Evolutionary conservation across 2,113 vertebrate genomes (phyloP).

Genomic region (Chiloscyllium plagiosum): DNA sequence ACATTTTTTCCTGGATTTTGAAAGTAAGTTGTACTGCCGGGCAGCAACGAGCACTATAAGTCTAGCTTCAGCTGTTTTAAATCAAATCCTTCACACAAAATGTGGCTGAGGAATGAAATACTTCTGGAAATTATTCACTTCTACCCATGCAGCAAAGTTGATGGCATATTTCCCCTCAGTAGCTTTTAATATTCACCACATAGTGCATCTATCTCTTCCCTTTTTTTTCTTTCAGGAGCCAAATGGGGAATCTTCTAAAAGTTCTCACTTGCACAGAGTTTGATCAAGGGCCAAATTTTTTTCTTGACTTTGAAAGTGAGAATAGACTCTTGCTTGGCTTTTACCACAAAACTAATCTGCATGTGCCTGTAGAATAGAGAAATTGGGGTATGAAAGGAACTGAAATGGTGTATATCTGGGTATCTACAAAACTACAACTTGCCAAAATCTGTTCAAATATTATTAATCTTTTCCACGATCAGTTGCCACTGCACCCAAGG

Average conservation of each 20-base stretch:
- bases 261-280: conserved; percentile 83
- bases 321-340: conserved; percentile 62
- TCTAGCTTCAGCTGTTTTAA: conserved; percentile 15
- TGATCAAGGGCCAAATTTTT: conserved; percentile 89
- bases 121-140: conserved; percentile 33
- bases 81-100: conserved; percentile 40
- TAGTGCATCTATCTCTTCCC: conserved; percentile 49
- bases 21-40: conserved; percentile 81
- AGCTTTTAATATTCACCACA: conserved; percentile 43
- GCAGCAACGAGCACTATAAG: neutral
- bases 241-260: conserved; percentile 85
- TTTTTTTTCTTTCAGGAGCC: conserved; percentile 73
- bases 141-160: conserved; percentile 16
- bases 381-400: conserved; percentile 27
- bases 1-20: conserved; percentile 99
- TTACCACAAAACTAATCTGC: conserved; percentile 25
- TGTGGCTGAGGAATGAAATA: conserved; percentile 7
- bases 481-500: neutral
- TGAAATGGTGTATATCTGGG: neutral
- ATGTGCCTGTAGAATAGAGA: neutral
- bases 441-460: neutral
- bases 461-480: neutral
- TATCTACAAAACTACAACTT: neutral
- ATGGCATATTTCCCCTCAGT: conserved; percentile 39
- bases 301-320: conserved; percentile 94